Evolutionary conservation across 2,888 invertebrate species (phyloP), one percentile per base, ranked within the genome.

Genomic region (Pycnomerus fuliginosus): DNA sequence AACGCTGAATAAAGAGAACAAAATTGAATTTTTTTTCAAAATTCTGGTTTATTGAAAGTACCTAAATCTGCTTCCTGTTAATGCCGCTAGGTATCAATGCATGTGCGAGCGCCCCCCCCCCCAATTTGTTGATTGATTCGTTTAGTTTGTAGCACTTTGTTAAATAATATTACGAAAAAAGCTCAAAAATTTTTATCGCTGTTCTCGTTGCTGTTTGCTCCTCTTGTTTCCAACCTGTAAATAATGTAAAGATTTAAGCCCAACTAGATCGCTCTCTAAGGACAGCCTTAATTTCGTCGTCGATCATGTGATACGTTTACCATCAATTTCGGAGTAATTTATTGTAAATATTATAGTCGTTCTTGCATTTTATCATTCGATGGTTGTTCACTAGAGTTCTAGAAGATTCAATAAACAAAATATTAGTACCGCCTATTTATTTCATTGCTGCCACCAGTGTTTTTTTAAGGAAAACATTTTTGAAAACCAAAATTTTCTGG

Each of bases 361-460:
- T 30, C 41, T 36, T 33, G 41, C 41, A 48, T 43, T 31, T 40
- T 8, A 11, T 47, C 42, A 47, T 38, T 47, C 38, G 25, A 14
- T 47, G 42, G 42, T 47, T 41, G 47, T 47, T 47, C 38, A 46
- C 42, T n/a, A n/a, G n/a, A n/a, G n/a, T n/a, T n/a, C n/a, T n/a
- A n/a, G n/a, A n/a, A n/a, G n/a, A n/a, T n/a, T n/a, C n/a, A n/a
- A n/a, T n/a, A n/a, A n/a, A n/a, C n/a, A n/a, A n/a, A n/a, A n/a
- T n/a, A n/a, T n/a, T n/a, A n/a, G n/a, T n/a, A n/a, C n/a, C n/a
- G n/a, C n/a, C n/a, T n/a, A n/a, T n/a, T n/a, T n/a, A n/a, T n/a
- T n/a, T n/a, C n/a, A n/a, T n/a, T n/a, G n/a, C n/a, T n/a, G n/a
- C n/a, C n/a, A n/a, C n/a, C n/a, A n/a, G n/a, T n/a, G n/a, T n/a